These are phyloP conservation scores for Huso huso DNA, from an alignment of 2,797 vertebrate species.

Conservation along the genomic window DNA sequence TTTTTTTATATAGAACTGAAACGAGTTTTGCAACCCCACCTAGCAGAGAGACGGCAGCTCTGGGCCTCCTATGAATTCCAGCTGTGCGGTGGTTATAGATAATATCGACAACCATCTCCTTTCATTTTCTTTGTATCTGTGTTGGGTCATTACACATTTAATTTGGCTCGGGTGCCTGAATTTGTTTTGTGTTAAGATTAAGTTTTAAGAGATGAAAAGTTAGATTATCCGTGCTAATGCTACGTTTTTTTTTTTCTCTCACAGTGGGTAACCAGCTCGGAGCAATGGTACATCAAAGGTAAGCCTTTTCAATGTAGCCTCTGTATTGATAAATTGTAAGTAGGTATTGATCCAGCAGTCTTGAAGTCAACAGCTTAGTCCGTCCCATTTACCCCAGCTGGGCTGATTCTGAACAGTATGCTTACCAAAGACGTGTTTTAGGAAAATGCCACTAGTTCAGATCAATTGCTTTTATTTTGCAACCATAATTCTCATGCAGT, in stretches of 20 bases:
- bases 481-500: too few relatives aligned
- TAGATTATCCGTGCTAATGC: conserved; percentile 64
- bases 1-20: too few relatives aligned
- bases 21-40: too few relatives aligned
- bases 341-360: conserved; percentile 1
- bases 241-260: conserved; percentile 49
- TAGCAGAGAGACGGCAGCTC: conserved; percentile 10
- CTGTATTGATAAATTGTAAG: conserved; percentile 5
- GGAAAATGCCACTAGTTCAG: too few relatives aligned
- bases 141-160: conserved; percentile 40
- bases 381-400: background rate
- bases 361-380: background rate
- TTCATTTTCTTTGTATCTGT: conserved; percentile 52
- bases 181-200: conserved; percentile 51
- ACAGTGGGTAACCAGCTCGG: conserved; percentile 93
- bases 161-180: conserved; percentile 58
- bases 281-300: conserved; percentile 98
- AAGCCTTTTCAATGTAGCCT: conserved; percentile 35
- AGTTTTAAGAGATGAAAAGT: conserved; percentile 52
- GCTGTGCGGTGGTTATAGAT: conserved; percentile 65
- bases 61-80: conserved; percentile 47
- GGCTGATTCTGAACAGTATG: background rate
- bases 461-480: too few relatives aligned
- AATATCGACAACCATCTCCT: conserved; percentile 59
- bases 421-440: too few relatives aligned